Percentiles rank a stretch among this genome's conserved stretches.
Evolutionary conservation across 1,140 invertebrate genomes (phyloP).

Genomic region (Oncopodura yosiiana): DNA sequence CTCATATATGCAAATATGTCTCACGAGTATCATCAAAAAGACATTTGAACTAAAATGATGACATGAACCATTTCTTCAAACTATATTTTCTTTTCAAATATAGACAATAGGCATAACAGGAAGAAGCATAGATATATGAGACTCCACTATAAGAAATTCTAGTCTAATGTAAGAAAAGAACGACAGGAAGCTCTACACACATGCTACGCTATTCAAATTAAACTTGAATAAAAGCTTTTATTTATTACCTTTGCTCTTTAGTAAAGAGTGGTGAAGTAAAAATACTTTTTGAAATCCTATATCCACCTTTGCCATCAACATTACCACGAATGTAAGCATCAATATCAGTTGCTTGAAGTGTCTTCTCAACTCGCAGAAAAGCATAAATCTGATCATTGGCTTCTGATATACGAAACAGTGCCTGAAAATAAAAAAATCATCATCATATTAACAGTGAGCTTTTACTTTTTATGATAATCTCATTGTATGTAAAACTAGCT

Average conservation of each 20-base stretch:
- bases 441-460: too few species aligned
- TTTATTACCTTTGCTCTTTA: slow-evolving; percentile 45
- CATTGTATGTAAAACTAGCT: too few species aligned
- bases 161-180: neutral
- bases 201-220: neutral
- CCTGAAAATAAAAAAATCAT: slow-evolving; percentile 46
- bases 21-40: too few species aligned
- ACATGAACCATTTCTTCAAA: too few species aligned
- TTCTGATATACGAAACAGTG: slow-evolving; percentile 67
- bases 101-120: too few species aligned
- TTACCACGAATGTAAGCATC: slow-evolving; percentile 66
- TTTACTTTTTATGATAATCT: too few species aligned
- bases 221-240: too few species aligned
- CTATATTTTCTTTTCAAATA: too few species aligned
- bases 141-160: too few species aligned
- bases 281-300: slow-evolving; percentile 60
- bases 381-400: slow-evolving; percentile 79
- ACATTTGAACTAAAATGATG: too few species aligned
- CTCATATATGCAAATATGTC: too few species aligned
- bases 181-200: neutral
- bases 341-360: slow-evolving; percentile 70
- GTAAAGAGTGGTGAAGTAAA: slow-evolving; percentile 30
- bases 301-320: slow-evolving; percentile 62
- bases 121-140: too few species aligned
- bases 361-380: slow-evolving; percentile 80